Evolutionary conservation across 1,140 invertebrate genomes (phyloP), one percentile per base, ranked within the genome.

Genomic region (Homalodisca vitripennis): DNA sequence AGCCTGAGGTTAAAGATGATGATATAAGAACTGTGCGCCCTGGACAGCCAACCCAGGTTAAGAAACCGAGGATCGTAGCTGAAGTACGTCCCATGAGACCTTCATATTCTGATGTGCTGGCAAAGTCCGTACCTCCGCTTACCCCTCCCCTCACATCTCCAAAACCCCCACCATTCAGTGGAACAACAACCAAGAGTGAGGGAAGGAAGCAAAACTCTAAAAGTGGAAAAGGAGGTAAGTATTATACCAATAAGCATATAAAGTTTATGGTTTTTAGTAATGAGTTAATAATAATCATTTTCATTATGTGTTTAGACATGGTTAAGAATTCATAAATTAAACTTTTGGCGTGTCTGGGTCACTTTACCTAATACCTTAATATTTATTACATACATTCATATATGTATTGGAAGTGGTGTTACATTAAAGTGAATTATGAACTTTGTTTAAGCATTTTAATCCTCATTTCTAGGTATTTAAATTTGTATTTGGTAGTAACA

Each of bases 21-120:
- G 69, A 70, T 68, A 29, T n/a, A n/a, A 77, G 73, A 67, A 27
- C 20, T 67, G 41, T 70, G 77, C 77, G 20, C 78, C 79, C 69
- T 75, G 80, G 65, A 78, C 79, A 76, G 76, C 78, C 66, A 78
- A 75, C 70, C 74, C 79, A 78, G 74, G 81, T 77, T 41, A 87
- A 84, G 71, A 92, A 92, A 76, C 86, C 87, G 63, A 82, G 90
- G 29, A 91, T 90, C 75, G 86, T 93, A 0, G 91, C 90, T 27
- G 91, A 92, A 82, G 91, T 93, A 0, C 92, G 91, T 75, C 91
- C 91, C 2, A 92, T 93, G 90, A 81, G 91, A 66, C 90, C 90
- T 24, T 88, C 88, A 26, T 93, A 93, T 77, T 93, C 92, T 1
- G 91, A 92, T 80, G 90, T 93, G 12, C 74, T 93, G 14, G 87